Evolutionary conservation across 1,140 invertebrate genomes (phyloP), one percentile per base, ranked within the genome.

Genomic region (Druon quercuslanigerum): DNA sequence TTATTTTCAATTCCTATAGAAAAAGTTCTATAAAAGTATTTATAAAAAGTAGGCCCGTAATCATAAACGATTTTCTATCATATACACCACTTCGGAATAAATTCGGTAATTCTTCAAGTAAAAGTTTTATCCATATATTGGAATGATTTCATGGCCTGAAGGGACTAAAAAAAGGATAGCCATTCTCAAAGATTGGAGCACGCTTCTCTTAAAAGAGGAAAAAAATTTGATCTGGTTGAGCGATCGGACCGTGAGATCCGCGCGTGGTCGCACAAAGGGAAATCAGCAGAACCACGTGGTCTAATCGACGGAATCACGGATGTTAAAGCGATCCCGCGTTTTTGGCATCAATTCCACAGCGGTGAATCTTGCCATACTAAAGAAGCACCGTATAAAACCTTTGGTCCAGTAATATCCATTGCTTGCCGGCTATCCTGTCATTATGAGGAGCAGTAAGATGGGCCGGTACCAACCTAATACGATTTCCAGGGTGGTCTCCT

Each of bases 401-500:
- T 66, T 73, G 51, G 78, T 76, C 73, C 73, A 66, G 73, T 83
- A 84, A 82, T 81, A 84, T 82, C 82, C 74, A 57, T 79, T 82
- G 50, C 73, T 71, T 74, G 51, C 51, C 73, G 51, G 75, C 82
- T 83, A 77, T 80, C 77, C 82, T 74, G 74, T 86, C 78, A 83
- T 86, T 86, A 85, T 72, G 57, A 75, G 77, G 75, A 77, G 50
- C 72, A 70, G 77, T 84, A 33, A 77, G 71, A 72, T 72, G 74
- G 74, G 74, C 51, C 60, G 57, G 70, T 84, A 83, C 84, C 84
- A 84, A 83, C 80, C 84, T 86, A 86, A 86, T 83, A 86, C 71
- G 82, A 74, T 82, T 83, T 85, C 80, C 85, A 85, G 82, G 85
- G 84, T 85, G 85, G 85, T 86, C 85, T 79, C 51, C 51, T 71